Percentiles rank a stretch among this genome's conserved stretches.
Conservation (phyloP, 2,113 vertebrate genomes). For the Nothobranchius kuhntae region DNA sequence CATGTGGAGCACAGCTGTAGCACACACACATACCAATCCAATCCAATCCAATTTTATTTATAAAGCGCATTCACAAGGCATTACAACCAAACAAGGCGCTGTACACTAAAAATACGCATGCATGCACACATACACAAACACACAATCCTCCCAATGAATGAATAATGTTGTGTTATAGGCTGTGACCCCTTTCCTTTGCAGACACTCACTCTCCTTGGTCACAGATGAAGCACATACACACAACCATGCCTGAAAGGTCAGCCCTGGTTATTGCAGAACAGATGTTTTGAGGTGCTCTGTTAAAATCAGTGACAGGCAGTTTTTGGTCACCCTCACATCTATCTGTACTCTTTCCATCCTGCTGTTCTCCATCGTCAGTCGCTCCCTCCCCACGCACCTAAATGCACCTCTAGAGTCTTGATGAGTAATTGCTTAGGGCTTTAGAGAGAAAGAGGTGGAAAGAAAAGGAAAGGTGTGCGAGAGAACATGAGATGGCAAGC, state of each 20-base stretch:
- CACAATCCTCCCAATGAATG: slow-evolving; percentile 51
- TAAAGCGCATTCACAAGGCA: too few species aligned
- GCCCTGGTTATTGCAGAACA: slow-evolving; percentile 46
- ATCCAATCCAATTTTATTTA: too few species aligned
- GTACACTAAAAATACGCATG: too few species aligned
- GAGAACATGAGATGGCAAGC: slow-evolving; percentile 41
- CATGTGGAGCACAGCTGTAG: slow-evolving; percentile 58
- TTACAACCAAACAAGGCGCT: too few species aligned
- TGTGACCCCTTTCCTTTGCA: slow-evolving; percentile 37
- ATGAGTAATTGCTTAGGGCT: slow-evolving; percentile 76
- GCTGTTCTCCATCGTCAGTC: slow-evolving; percentile 30
- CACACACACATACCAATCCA: too few species aligned
- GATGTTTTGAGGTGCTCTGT: slow-evolving; percentile 49
- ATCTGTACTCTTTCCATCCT: slow-evolving; percentile 35
- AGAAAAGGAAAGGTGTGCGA: slow-evolving; percentile 28
- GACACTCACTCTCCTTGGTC: not conserved
- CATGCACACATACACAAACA: too few species aligned
- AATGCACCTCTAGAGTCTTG: slow-evolving; percentile 61
- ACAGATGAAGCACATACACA: slow-evolving; percentile 20
- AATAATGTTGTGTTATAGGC: slow-evolving; percentile 58
- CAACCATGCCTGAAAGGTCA: slow-evolving; percentile 31
- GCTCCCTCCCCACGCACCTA: slow-evolving; percentile 26
- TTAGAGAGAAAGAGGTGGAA: slow-evolving; percentile 64
- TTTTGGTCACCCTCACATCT: slow-evolving; percentile 29
- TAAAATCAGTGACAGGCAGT: slow-evolving; percentile 21